phyloP scores from a whole-genome alignment of 2,113 vertebrate genomes.

The Triplophysa tibetana region DNA sequence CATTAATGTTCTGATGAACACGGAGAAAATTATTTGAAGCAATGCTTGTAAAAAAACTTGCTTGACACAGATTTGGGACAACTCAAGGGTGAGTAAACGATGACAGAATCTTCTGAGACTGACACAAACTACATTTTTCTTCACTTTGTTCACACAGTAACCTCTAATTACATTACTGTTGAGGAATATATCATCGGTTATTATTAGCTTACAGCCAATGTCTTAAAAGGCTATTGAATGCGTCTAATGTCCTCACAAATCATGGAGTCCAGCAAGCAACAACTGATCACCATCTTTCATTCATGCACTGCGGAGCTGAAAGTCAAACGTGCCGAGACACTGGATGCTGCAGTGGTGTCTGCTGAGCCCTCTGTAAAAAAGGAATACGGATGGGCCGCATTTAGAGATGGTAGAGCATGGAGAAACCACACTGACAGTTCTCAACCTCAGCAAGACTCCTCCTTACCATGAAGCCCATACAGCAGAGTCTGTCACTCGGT shows the following conservation, averaged over 20 bases:
- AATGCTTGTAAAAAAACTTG: no score
- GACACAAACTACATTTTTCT: not conserved
- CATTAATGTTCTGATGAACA: no score
- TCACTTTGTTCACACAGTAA: not conserved
- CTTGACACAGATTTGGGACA: no score
- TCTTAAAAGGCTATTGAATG: not conserved
- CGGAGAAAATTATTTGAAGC: no score
- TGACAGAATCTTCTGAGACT: not conserved
- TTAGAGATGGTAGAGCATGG: not conserved
- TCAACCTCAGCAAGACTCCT: conserved; percentile 16
- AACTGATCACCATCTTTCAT: conserved; percentile 1
- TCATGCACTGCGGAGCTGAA: not conserved
- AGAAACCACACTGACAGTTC: conserved; percentile 3
- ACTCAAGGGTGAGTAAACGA: no score
- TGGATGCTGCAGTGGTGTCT: not conserved
- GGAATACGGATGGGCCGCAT: not conserved
- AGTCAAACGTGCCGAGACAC: not conserved
- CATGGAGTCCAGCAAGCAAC: not conserved
- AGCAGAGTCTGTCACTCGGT: conserved; percentile 21
- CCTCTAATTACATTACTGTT: not conserved
- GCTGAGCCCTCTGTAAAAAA: not conserved
- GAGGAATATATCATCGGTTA: not conserved
- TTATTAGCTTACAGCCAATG: not conserved
- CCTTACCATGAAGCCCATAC: not conserved
- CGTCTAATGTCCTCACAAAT: not conserved